phyloP scores from a whole-genome alignment of 2,888 invertebrate genomes.

The Thymelicus sylvestris region DNA sequence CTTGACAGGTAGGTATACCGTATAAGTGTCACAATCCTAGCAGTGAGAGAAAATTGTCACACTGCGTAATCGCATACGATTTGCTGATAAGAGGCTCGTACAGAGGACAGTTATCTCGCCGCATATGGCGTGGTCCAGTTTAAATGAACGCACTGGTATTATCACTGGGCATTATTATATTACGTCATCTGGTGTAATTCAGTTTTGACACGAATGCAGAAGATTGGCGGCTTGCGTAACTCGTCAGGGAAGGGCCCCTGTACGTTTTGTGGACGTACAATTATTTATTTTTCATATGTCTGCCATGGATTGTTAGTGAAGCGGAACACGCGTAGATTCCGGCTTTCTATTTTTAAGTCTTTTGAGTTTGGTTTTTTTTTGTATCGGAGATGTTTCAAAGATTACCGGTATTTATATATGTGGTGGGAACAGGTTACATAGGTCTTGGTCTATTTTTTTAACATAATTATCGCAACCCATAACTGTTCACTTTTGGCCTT shows the following conservation, averaged over 20 bases:
- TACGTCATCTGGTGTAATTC: slow-evolving; percentile 31
- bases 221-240: slow-evolving; percentile 30
- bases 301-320: too few relatives aligned
- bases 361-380: too few relatives aligned
- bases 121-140: slow-evolving; percentile 39
- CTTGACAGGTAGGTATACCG: too few relatives aligned
- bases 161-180: slow-evolving; percentile 32
- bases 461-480: too few relatives aligned
- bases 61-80: neutral
- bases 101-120: slow-evolving; percentile 18
- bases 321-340: too few relatives aligned
- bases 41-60: neutral
- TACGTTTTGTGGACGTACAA: neutral
- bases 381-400: too few relatives aligned
- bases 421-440: too few relatives aligned
- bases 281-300: neutral
- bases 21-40: too few relatives aligned
- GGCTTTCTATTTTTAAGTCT: too few relatives aligned
- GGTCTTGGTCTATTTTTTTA: too few relatives aligned
- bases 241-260: slow-evolving; percentile 16
- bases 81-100: slow-evolving; percentile 6
- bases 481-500: too few relatives aligned
- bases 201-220: slow-evolving; percentile 35
- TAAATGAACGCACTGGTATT: slow-evolving; percentile 29
- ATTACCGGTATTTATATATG: too few relatives aligned